Base-by-base conservation (phyloP, 2,113 vertebrate species). In the Sturnus vulgaris region DNA sequence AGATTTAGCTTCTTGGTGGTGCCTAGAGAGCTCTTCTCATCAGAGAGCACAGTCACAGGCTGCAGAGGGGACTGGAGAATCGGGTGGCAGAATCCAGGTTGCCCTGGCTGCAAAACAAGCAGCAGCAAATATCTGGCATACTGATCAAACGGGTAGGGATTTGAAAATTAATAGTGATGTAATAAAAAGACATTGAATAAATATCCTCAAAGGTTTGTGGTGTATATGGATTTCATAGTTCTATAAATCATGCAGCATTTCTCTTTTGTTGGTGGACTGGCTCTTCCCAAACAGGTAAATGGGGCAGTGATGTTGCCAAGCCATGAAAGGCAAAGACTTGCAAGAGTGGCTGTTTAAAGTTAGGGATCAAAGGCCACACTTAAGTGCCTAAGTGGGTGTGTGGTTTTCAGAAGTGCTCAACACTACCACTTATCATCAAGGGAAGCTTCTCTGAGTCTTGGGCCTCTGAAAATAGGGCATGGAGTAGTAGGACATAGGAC, bases 291-390 rank as follows among this genome's bases (percentile, higher is more conserved):
- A 90, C 76, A 78, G 27, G 92, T 93, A 55, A 73, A 77, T 49
- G 0, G 0, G 49, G 80, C 2, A 5, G 52, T 44, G 56, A 66
- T 4, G 4, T 63, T 76, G 39, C 71, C 85, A 69, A 90, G 73
- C 30, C 59, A 35, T 77, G 66, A 82, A 69, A 92, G 56, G 33
- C 40, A 76, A 87, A 79, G 78, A 46, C 66, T 94, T 93, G 91
- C 40, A 91, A 87, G 82, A 80, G 55, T 53, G 52, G 23, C 18
- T 77, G 47, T 73, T 91, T 82, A 77, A 91, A 90, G 66, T 28
- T 49, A 70, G 35, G 71, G 79, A 91, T 83, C n/a, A 95, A 93
- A 88, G 68, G 78, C 78, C 55, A 83, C 72, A 71, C 71, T 88
- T 90, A 82, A 85, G 85, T 85, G 64, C 47, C 79, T 85, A 70